These are phyloP conservation scores for Spatula versicolor DNA, from an alignment of 2,797 vertebrate species.

Conservation along the genomic window DNA sequence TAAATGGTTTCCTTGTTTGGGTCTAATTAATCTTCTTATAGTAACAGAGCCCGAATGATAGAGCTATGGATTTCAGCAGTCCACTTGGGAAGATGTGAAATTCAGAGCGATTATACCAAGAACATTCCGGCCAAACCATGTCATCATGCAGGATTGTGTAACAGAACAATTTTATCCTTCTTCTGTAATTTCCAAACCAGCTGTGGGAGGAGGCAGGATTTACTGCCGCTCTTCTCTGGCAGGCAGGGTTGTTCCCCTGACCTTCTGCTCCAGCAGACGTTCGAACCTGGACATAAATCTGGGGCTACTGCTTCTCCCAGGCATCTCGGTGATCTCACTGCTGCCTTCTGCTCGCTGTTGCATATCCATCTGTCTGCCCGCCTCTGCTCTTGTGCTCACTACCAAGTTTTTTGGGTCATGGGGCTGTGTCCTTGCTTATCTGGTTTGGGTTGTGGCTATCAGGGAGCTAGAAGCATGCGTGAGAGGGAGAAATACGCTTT, in stretches of 20 bases:
- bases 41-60: not conserved
- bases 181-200: not conserved
- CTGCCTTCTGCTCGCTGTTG: not conserved
- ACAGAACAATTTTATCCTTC: not conserved
- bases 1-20: not conserved
- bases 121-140: not conserved
- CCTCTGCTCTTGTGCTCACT: not conserved
- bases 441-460: not conserved
- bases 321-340: not conserved
- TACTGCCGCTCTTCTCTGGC: constrained; percentile 21
- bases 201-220: constrained; percentile 35
- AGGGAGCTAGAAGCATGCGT: not conserved
- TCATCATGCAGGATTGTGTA: not conserved
- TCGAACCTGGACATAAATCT: constrained; percentile 33
- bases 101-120: not conserved
- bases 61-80: not conserved
- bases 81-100: not conserved
- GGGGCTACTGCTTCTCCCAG: constrained; percentile 1
- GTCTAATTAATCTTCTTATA: not conserved
- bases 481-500: not conserved
- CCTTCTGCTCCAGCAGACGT: constrained; percentile 28
- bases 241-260: constrained; percentile 28
- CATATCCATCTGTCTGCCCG: not conserved
- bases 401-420: accelerated
- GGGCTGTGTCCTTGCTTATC: not conserved